Evolutionary conservation across 2,888 invertebrate species (phyloP).

Genomic region (Megaustenia siamemsis): DNA sequence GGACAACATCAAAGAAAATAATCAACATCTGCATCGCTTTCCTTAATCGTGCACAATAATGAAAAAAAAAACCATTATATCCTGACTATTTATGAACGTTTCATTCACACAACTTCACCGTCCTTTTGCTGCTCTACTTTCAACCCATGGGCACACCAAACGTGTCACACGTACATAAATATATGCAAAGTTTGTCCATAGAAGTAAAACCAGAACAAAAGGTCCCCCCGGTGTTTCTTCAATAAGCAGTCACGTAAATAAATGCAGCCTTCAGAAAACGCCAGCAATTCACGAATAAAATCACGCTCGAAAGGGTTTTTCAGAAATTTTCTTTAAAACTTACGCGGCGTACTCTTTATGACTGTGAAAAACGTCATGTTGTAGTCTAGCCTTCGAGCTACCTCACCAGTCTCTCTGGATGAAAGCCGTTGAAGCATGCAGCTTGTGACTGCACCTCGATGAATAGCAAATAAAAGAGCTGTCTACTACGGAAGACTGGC

Average conservation of each 20-base stretch:
- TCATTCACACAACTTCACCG: no score
- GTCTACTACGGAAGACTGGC: slow-evolving; percentile 12
- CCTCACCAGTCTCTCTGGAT: neutral
- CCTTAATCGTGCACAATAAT: no score
- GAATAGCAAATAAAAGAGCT: slow-evolving; percentile 29
- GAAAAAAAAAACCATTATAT: no score
- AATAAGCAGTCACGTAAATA: slow-evolving; percentile 9
- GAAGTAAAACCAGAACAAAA: neutral
- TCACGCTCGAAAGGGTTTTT: slow-evolving; percentile 12
- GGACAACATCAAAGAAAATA: no score
- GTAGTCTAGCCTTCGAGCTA: neutral
- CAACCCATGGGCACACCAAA: neutral
- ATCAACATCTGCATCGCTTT: no score
- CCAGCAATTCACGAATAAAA: neutral
- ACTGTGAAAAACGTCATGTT: neutral
- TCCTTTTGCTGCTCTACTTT: no score
- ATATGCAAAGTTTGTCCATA: neutral
- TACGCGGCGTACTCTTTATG: neutral
- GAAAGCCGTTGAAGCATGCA: slow-evolving; percentile 18
- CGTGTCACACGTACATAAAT: neutral
- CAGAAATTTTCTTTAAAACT: neutral
- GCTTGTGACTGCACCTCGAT: slow-evolving; percentile 28
- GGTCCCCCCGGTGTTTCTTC: neutral
- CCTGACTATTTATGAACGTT: no score
- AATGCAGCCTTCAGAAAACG: neutral